These are phyloP conservation scores for Oreochromis tanganicae DNA, from an alignment of 2,113 vertebrate species.

Conservation along the genomic window DNA sequence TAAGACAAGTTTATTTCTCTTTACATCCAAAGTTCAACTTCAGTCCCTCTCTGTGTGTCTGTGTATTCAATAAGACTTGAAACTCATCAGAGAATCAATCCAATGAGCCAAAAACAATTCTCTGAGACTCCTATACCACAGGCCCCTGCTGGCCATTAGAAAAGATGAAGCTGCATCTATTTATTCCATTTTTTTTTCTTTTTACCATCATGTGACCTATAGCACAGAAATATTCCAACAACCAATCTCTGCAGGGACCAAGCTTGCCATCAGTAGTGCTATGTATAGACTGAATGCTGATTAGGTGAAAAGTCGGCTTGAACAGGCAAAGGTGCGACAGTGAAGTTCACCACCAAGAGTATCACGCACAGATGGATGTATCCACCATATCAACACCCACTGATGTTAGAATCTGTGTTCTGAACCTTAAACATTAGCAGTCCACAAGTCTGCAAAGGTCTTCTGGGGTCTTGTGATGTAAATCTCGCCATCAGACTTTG, in stretches of 20 bases:
- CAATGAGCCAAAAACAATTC: background rate
- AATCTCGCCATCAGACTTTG: background rate
- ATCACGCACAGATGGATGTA: background rate
- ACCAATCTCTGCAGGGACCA: background rate
- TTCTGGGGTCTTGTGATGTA: background rate
- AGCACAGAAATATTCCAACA: background rate
- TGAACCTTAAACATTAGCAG: background rate
- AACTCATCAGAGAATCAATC: background rate
- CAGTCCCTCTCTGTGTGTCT: background rate
- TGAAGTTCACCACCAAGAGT: background rate
- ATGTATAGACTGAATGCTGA: background rate
- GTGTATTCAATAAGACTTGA: background rate
- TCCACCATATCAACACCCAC: background rate
- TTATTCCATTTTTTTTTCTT: background rate
- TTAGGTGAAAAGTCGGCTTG: background rate
- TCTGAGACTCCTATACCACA: background rate
- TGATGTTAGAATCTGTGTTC: background rate
- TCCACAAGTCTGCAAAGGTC: background rate
- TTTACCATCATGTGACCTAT: background rate
- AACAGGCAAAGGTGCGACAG: background rate
- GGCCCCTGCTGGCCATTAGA: background rate
- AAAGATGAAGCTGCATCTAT: background rate
- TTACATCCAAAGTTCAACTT: background rate
- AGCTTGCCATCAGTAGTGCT: background rate
- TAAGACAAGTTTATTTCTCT: background rate